phyloP scores from a whole-genome alignment of 2,888 invertebrate genomes.

The Crepidodera aurea region DNA sequence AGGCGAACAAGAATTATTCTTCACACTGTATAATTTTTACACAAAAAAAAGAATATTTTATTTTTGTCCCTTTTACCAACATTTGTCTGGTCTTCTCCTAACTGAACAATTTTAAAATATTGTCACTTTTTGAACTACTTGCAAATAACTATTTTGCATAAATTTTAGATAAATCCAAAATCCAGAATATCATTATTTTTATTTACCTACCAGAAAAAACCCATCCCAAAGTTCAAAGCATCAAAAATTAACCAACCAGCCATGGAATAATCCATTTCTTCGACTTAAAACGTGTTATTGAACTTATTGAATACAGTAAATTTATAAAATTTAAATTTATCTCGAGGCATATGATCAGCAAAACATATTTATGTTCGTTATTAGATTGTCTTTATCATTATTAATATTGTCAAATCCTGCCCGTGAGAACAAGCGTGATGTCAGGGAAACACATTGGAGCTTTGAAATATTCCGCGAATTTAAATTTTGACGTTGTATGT shows the following conservation, averaged over 20 bases:
- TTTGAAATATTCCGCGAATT: not conserved
- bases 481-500: not conserved
- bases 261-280: not conserved
- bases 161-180: too few relatives aligned
- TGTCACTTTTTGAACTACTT: too few relatives aligned
- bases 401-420: slow-evolving; percentile 1
- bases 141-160: too few relatives aligned
- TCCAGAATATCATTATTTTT: too few relatives aligned
- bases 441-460: not conserved
- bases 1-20: too few relatives aligned
- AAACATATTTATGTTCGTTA: not conserved
- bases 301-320: not conserved
- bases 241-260: not conserved
- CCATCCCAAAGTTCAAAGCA: not conserved
- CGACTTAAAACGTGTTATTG: not conserved
- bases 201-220: too few relatives aligned
- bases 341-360: not conserved
- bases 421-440: not conserved
- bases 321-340: not conserved
- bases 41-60: too few relatives aligned
- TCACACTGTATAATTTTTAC: too few relatives aligned
- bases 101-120: too few relatives aligned
- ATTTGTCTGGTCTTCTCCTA: too few relatives aligned
- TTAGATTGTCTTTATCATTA: not conserved
- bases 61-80: too few relatives aligned